These are phyloP conservation scores for Champsocephalus esox DNA, from an alignment of 2,797 vertebrate genomes.

Conservation along the genomic window DNA sequence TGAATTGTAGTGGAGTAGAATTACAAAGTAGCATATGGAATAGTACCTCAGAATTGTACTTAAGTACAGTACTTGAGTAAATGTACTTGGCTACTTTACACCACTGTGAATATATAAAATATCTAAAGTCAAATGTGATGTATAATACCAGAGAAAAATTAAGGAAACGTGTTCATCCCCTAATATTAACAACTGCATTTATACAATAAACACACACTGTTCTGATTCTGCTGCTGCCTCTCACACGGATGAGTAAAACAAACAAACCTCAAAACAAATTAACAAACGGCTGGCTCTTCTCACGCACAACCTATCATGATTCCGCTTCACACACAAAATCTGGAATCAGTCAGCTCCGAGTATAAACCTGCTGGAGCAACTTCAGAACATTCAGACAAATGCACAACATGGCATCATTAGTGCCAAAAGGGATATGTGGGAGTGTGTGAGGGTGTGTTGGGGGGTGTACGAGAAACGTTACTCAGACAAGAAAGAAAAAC, in stretches of 20 bases:
- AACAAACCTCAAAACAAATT: conserved; percentile 72
- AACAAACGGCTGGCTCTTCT: conserved; percentile 75
- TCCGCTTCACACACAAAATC: conserved; percentile 64
- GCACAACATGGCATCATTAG: conserved; percentile 68
- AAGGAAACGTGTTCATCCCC: conserved; percentile 43
- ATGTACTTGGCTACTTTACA: too few relatives aligned
- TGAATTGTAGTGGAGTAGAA: too few relatives aligned
- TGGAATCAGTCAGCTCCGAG: conserved; percentile 77
- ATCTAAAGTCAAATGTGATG: conserved; percentile 2
- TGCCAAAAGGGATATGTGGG: conserved; percentile 41
- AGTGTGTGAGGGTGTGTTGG: background rate
- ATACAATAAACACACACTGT: conserved; percentile 62
- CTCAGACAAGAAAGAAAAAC: conserved; percentile 68
- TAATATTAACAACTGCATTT: conserved; percentile 40
- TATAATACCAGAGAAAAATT: conserved; percentile 7
- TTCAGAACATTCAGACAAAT: conserved; percentile 57
- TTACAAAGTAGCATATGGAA: too few relatives aligned
- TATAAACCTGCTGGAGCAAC: conserved; percentile 54
- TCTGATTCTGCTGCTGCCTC: conserved; percentile 59
- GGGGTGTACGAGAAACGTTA: conserved; percentile 58
- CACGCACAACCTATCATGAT: conserved; percentile 79
- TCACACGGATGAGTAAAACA: conserved; percentile 78
- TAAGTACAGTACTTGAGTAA: too few relatives aligned
- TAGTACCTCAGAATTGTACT: too few relatives aligned
- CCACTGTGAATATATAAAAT: too few relatives aligned